Evolutionary conservation across 2,113 vertebrate species (phyloP).

Genomic region (Trochalopteron elliotii): DNA sequence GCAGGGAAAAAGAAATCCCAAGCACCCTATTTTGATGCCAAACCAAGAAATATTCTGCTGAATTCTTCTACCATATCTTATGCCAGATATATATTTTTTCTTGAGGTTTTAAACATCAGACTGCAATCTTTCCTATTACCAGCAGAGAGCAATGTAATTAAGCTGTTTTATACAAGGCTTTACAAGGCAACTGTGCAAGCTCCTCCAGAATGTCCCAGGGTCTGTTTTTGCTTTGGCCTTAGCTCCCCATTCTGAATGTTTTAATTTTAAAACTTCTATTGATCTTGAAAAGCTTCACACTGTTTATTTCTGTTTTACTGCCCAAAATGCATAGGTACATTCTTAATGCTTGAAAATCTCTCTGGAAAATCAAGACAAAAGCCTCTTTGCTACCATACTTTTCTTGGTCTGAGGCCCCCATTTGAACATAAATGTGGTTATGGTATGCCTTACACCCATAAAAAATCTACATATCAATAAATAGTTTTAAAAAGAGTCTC

Average conservation of each 20-base stretch:
- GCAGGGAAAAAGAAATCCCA: not conserved
- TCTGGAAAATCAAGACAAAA: not conserved
- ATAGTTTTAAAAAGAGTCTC: not conserved
- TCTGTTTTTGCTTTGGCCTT: not conserved
- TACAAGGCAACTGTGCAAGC: not conserved
- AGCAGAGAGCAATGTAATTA: conserved; percentile 54
- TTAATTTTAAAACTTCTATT: not conserved
- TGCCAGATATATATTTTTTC: accelerated
- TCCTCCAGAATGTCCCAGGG: not conserved
- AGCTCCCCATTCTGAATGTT: not conserved
- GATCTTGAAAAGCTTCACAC: not conserved
- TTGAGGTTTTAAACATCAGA: not conserved
- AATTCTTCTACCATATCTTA: not conserved
- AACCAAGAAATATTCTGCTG: not conserved
- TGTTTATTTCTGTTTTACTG: not conserved
- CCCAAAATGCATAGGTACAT: not conserved
- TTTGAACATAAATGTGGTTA: not conserved
- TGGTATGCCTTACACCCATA: not conserved
- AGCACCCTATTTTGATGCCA: not conserved
- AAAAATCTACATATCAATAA: not conserved
- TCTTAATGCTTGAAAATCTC: not conserved
- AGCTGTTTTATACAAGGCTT: not conserved
- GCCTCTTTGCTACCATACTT: not conserved
- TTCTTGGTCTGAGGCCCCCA: not conserved
- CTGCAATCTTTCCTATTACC: conserved; percentile 13